Percentiles rank a stretch among this genome's conserved stretches.
phyloP scores from a whole-genome alignment of 2,113 vertebrate genomes.

The Gorsachius goisagi region DNA sequence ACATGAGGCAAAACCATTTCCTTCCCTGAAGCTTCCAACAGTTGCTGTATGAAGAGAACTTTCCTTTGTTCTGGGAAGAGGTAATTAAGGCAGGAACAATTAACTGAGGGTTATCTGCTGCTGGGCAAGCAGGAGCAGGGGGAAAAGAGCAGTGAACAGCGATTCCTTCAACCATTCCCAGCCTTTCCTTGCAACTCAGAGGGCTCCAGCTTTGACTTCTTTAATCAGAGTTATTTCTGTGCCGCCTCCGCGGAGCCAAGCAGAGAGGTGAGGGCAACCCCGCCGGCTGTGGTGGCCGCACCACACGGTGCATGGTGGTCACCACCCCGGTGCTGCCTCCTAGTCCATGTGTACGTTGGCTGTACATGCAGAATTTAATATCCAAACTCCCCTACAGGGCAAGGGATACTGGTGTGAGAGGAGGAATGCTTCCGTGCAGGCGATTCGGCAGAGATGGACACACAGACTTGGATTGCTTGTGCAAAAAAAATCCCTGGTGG shows the following conservation, averaged over 20 bases:
- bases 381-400: too few relatives aligned
- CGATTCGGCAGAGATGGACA: not conserved
- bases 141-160: not conserved
- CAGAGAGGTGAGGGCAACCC: not conserved
- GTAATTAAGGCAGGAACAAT: not conserved
- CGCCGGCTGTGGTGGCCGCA: not conserved
- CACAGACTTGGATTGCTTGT: not conserved
- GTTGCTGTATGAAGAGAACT: not conserved
- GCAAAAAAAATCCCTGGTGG: not conserved
- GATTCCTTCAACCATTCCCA: not conserved
- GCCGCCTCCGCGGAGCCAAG: not conserved
- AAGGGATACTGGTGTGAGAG: not conserved
- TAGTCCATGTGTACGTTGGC: rapidly evolving
- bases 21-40: not conserved
- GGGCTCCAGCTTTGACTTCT: not conserved
- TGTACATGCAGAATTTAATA: not conserved
- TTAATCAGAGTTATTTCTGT: not conserved
- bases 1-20: rapidly evolving
- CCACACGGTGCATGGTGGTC: not conserved
- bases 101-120: not conserved
- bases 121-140: not conserved
- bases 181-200: too few relatives aligned
- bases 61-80: not conserved
- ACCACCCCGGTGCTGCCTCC: not conserved
- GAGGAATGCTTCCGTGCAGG: not conserved